These are phyloP conservation scores for Taenaris catops DNA, from an alignment of 2,888 invertebrate species.

Conservation along the genomic window DNA sequence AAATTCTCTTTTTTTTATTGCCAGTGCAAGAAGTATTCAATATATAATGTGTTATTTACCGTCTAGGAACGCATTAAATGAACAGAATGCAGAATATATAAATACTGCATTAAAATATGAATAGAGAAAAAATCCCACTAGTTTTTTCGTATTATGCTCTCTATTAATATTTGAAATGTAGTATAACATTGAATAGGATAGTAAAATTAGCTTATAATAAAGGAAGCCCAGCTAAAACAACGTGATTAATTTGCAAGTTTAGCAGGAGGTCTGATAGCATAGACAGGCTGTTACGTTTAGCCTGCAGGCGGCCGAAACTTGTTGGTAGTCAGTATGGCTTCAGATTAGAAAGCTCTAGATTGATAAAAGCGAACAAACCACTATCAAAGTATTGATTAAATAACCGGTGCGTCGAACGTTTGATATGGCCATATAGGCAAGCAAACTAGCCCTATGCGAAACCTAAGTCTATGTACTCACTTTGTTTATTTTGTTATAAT, in stretches of 20 bases:
- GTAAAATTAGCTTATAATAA: constrained; percentile 8
- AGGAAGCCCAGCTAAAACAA: constrained; percentile 19
- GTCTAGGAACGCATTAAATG: too few species aligned
- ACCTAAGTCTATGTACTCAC: too few species aligned
- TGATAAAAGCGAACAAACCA: constrained; percentile 14
- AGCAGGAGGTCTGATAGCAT: constrained; percentile 23
- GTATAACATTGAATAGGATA: constrained; percentile 1
- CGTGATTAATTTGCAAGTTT: constrained; percentile 25
- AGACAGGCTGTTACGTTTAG: constrained; percentile 23
- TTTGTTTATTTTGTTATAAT: too few species aligned
- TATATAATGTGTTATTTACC: too few species aligned
- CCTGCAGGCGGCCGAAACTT: constrained; percentile 28
- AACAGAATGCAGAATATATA: too few species aligned
- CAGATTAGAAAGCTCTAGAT: constrained; percentile 22
- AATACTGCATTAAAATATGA: too few species aligned
- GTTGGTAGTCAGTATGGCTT: constrained; percentile 38
- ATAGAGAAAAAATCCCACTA: too few species aligned
- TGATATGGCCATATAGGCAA: constrained; percentile 11
- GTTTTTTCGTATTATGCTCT: too few species aligned
- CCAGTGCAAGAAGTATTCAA: too few species aligned
- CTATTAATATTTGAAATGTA: too few species aligned
- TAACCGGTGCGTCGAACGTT: constrained; percentile 8
- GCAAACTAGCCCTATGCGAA: too few species aligned
- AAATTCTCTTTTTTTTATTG: too few species aligned
- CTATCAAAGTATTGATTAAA: constrained; percentile 14